Base-by-base conservation (phyloP, 53 echinoderm and acorn worm species). In the Crossaster papposus region DNA sequence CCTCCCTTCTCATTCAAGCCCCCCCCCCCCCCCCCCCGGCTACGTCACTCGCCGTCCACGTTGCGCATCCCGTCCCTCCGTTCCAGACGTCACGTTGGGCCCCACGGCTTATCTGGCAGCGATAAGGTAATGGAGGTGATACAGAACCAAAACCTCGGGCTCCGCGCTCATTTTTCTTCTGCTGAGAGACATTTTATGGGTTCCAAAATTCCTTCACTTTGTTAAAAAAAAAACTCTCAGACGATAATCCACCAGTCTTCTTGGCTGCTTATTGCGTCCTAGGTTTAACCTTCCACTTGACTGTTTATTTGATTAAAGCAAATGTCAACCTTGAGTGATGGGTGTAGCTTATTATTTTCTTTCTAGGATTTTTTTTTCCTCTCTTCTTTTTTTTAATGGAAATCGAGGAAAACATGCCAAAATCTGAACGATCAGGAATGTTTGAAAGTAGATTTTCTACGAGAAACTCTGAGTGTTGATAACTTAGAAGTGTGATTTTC, bases 261-360 rank as follows among this genome's bases (percentile, higher is more conserved):
- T 24, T 51, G 44, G 6, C 1, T 58, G n/a, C n/a, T 58, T 52
- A 9, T 34, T 32, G 53, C 53, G 24, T 34, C 34, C 87, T 35
- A 8, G 76, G 62, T 77, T 87, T 87, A 87, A 87, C 87, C 87
- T 34, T 22, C 4, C 52, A 18, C 58, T 76, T 33, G 17, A 30
- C 32, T 87, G 87, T 87, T 87, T 87, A 87, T 87, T 87, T 87
- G 87, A 87, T 76, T 77, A 87, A 62, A 75, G 63, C 77, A 87
- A 54, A 58, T 77, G 87, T 87, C 77, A 87, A 36, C 87, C 74
- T 15, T 13, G 20, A 64, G 73, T 87, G 64, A 87, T 87, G 28
- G 87, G 63, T 54, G 51, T 52, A 11, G 23, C 30, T 68, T 58
- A n/a, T n/a, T n/a, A 18, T 17, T 58, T 58, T 58, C 58, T 58